Base-by-base conservation (phyloP, 2,888 invertebrate species). In the Ferrisia virgata region DNA sequence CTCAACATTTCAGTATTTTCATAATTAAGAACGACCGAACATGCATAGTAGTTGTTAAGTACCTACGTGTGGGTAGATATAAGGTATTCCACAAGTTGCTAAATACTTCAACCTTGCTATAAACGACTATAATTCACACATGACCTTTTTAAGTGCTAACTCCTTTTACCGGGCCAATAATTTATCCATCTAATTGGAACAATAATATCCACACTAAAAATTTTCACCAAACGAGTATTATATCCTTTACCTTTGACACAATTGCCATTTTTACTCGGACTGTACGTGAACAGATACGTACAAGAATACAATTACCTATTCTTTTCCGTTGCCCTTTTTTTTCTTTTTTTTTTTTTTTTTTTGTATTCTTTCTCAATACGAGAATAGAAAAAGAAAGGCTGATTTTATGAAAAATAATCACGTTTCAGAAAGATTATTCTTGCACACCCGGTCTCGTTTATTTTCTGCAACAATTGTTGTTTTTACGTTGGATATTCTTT, bases 391-490 rank as follows among this genome's bases (percentile, higher is more conserved):
- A 64, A 64, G 18, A 64, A 58, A 64, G 13, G 11, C 58, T 28
- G 58, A 64, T 64, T 64, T 64, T 64, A 64, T 64, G 58, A 64
- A 64, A 64, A 64, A 64, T 64, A 64, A 64, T 64, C 58, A 64
- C 58, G 58, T 64, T 64, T 64, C 58, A 28, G 3, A 64, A 64
- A 25, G 58, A 64, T 64, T 64, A 64, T 28, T 64, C 58, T 64
- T 25, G 58, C 58, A 64, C 58, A 64, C 58, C 58, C 58, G 58
- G 58, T 64, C 58, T 64, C 58, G 58, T 64, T 64, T 64, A 64
- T 64, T 64, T 64, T 64, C 58, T 64, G 58, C 28, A 64, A 64
- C 58, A 64, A 64, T 64, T 25, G 58, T 64, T 64, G 28, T 64
- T 64, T 64, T 64, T 13, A 64, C 58, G 58, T 28, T 64, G 58